Base-by-base conservation (phyloP, 2,888 invertebrate species). In the Dryococelus australis region DNA sequence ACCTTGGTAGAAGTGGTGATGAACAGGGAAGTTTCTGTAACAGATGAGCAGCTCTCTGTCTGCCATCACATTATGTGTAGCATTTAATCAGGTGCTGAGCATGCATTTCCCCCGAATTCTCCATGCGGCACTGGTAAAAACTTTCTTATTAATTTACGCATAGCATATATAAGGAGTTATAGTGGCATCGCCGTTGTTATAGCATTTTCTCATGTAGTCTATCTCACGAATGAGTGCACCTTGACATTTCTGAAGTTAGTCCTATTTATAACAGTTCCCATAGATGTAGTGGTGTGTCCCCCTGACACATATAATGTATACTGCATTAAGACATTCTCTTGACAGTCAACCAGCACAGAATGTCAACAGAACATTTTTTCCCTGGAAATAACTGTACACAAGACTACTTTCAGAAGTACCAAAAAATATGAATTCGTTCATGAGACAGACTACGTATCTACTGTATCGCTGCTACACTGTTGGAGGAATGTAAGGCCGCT, bases 391-490 rank as follows among this genome's bases (percentile, higher is more conserved):
- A 4, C 35, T 35, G 35, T 35, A 35, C 35, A 35, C 35, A 35
- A 35, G 35, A 35, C 4, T 35, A 35, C 35, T 35, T 35, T 35
- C 35, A 35, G 35, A 35, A 35, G 2, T 35, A 1, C 4, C 35
- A 35, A 1, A 35, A 1, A 35, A 35, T n/a, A 35, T 35, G 1
- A 35, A 35, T 35, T 35, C 35, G 35, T 35, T 35, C 35, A 4
- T 35, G 35, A 35, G 35, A 35, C 35, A 35, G 35, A 35, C 35
- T 35, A 35, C 4, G 35, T 35, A 35, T 4, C 35, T 35, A 35
- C 35, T 35, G 35, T 12, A 92, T 92, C 65, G 90, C 91, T 51
- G 91, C 91, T 27, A 90, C 90, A 79, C 88, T 92, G 16, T 87
- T 92, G 43, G 89, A 89, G 2, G 89, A 90, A 43, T 91, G 90